phyloP scores from a whole-genome alignment of 1,140 invertebrate species.

The Dendrolimus punctatus region DNA sequence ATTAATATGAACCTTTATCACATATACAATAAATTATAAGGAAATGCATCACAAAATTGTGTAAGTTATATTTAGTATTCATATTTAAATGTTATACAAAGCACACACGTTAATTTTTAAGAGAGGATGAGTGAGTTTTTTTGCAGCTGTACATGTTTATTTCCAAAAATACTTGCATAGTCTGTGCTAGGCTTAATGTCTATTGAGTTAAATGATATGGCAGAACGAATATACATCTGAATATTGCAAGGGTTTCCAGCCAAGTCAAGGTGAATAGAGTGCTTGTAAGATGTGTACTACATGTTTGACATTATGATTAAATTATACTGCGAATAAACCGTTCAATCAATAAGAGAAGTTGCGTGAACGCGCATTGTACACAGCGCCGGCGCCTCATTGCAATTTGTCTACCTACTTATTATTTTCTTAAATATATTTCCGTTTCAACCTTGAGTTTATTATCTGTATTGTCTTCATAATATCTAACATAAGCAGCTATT shows the following conservation, averaged over 20 bases:
- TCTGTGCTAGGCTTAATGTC: not conserved
- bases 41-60: no score
- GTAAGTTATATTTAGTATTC: no score
- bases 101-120: no score
- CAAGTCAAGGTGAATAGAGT: constrained; percentile 19
- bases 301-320: constrained; percentile 38
- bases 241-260: constrained; percentile 5
- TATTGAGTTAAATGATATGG: not conserved
- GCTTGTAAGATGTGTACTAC: constrained; percentile 6
- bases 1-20: no score
- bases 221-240: constrained; percentile 7
- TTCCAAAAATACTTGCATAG: no score
- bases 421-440: constrained; percentile 20
- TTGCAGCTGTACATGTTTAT: no score
- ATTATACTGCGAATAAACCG: constrained; percentile 37
- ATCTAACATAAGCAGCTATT: constrained; percentile 2
- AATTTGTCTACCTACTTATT: constrained; percentile 18
- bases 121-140: no score
- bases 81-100: no score
- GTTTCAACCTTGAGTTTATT: constrained; percentile 29
- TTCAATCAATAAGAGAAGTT: constrained; percentile 23
- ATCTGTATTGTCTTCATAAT: constrained; percentile 26
- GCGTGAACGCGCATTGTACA: constrained; percentile 22
- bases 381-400: constrained; percentile 25
- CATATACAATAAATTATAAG: no score